These are phyloP conservation scores for Zoroaster sp. DNA, from an alignment of 53 echinoderm and acorn worm genomes.

Conservation along the genomic window DNA sequence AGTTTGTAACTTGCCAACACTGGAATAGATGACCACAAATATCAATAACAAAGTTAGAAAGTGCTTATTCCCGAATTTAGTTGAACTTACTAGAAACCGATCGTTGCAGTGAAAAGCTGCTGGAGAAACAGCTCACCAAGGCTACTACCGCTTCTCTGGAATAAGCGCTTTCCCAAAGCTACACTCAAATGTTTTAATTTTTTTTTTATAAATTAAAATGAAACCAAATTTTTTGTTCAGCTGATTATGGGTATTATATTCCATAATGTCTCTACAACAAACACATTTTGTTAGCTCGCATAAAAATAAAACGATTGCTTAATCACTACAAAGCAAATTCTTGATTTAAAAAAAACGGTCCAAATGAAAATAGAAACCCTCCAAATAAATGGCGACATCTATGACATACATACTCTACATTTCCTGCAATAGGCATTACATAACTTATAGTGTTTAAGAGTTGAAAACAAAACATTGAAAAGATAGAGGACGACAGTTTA, in stretches of 20 bases:
- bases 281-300: background rate
- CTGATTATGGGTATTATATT: background rate
- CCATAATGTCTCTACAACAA: background rate
- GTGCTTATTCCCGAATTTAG: too few relatives aligned
- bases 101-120: too few relatives aligned
- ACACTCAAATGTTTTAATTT: background rate
- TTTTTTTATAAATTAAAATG: background rate
- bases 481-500: background rate
- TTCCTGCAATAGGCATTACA: background rate
- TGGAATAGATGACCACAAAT: too few relatives aligned
- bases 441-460: background rate
- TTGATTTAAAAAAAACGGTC: background rate
- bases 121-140: too few relatives aligned
- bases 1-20: too few relatives aligned
- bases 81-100: too few relatives aligned
- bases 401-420: background rate
- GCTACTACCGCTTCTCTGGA: too few relatives aligned
- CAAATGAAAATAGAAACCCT: background rate
- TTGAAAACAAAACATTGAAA: background rate
- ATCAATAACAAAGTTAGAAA: too few relatives aligned
- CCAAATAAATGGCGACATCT: background rate
- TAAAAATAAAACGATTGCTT: slow-evolving; percentile 1
- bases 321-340: background rate
- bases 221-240: background rate
- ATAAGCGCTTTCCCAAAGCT: background rate